A percentile compares a stretch with the other conserved stretches of the same genome.
Evolutionary conservation across 2,113 vertebrate genomes (phyloP).

Genomic region (Callospermophilus lateralis): DNA sequence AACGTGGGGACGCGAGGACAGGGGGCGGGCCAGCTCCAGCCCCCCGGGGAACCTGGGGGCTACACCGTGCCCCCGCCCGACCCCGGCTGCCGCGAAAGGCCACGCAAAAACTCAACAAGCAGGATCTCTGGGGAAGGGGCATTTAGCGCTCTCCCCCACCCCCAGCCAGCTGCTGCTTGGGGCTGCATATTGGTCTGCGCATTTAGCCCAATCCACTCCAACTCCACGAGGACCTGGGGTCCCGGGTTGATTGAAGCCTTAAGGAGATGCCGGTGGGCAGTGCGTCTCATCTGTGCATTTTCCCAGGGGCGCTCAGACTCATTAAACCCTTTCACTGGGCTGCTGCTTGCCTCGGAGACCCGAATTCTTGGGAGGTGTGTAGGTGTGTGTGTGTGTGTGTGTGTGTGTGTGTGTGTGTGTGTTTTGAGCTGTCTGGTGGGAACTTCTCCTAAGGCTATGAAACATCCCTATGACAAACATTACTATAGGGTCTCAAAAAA

Average conservation of each 20-base stretch:
- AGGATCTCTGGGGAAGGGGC: neutral
- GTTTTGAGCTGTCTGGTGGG: neutral
- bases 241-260: neutral
- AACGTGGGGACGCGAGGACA: neutral
- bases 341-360: neutral
- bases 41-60: neutral
- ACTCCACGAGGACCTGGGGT: neutral
- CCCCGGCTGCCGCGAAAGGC: neutral
- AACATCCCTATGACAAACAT: neutral
- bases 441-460: slow-evolving; percentile 42
- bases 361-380: no score
- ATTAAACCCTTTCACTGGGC: neutral
- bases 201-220: no score
- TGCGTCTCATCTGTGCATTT: neutral
- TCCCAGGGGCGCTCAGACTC: neutral
- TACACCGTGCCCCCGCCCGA: slow-evolving; percentile 25
- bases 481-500: neutral
- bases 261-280: neutral
- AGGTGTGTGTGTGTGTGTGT: neutral
- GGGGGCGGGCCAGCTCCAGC: slow-evolving; percentile 35
- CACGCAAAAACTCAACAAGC: neutral
- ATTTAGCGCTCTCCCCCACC: neutral
- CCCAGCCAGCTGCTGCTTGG: neutral
- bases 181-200: no score
- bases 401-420: neutral